Conservation (phyloP, 1,140 invertebrate species). For the Zaprionus davidi region DNA sequence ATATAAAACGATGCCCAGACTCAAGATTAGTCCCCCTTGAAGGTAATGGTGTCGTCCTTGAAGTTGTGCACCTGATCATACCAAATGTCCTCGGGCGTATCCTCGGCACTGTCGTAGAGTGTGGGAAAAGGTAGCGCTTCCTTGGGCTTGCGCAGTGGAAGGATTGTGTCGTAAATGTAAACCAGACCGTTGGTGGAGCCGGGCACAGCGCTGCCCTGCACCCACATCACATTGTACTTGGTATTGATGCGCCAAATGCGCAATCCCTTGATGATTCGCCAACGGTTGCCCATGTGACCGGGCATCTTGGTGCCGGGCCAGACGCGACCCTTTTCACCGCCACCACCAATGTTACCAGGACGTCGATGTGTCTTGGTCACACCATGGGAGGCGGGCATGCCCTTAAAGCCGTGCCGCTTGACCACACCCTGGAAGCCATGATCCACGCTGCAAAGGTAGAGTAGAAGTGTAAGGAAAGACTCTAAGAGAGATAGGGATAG, state of each 20-base stretch:
- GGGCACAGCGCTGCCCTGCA: conserved; percentile 91
- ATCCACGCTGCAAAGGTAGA: conserved; percentile 88
- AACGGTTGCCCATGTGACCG: conserved; percentile 97
- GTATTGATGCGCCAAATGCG: conserved; percentile 96
- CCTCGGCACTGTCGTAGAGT: conserved; percentile 87
- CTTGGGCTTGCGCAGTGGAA: conserved; percentile 87
- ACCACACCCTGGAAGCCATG: conserved; percentile 99
- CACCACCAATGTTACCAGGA: conserved; percentile 94
- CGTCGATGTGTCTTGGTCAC: conserved; percentile 97
- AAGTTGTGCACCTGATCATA: conserved; percentile 78
- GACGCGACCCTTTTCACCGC: conserved; percentile 92
- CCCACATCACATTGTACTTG: conserved; percentile 96
- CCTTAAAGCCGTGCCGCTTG: conserved; percentile 97
- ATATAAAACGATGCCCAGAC: conserved; percentile 8
- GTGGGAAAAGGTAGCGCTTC: conserved; percentile 93
- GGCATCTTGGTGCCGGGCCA: conserved; percentile 98
- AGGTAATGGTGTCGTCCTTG: conserved; percentile 74
- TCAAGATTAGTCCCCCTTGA: conserved; percentile 58
- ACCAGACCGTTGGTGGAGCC: conserved; percentile 92
- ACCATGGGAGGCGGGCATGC: conserved; percentile 96
- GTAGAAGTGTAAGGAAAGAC: background rate
- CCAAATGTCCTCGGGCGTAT: conserved; percentile 84
- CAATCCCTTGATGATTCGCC: conserved; percentile 89
- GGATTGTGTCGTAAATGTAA: conserved; percentile 92
- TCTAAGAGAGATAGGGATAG: too few relatives aligned